A percentile compares a stretch with the other conserved stretches of the same genome.
These are phyloP conservation scores for Pristionchus arcanus DNA, from an alignment of 2,888 invertebrate species.

Conservation along the genomic window DNA sequence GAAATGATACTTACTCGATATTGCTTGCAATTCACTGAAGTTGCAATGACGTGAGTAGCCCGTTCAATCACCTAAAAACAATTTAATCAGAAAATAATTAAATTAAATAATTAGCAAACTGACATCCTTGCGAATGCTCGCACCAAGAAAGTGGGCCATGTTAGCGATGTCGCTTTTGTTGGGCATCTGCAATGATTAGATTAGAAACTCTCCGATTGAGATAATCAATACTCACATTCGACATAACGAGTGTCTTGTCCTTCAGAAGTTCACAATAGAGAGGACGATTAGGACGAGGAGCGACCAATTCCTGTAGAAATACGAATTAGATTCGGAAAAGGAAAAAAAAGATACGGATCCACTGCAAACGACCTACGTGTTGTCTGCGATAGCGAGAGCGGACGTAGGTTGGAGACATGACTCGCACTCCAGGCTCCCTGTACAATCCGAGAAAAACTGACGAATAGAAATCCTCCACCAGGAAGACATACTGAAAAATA, in stretches of 20 bases:
- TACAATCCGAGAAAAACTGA: not conserved
- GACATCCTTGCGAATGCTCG: conserved; percentile 50
- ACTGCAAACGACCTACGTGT: not conserved
- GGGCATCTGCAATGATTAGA: conserved; percentile 10
- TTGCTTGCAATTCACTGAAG: conserved; percentile 47
- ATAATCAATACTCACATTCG: not conserved
- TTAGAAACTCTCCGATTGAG: not conserved
- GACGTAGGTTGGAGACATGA: conserved; percentile 52
- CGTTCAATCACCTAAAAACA: conserved; percentile 36
- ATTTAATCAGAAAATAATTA: not conserved
- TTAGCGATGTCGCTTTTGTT: conserved; percentile 44
- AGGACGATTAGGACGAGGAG: conserved; percentile 57
- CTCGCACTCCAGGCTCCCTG: not conserved
- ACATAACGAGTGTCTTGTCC: conserved; percentile 38
- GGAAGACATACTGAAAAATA: conserved; percentile 47
- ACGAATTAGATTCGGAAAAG: not conserved
- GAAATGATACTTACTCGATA: conserved; percentile 33
- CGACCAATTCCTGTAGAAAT: conserved; percentile 55
- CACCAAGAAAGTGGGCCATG: conserved; percentile 49
- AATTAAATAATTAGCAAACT: not conserved
- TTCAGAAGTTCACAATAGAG: conserved; percentile 57
- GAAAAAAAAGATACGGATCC: too few relatives aligned
- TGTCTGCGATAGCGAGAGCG: conserved; percentile 52
- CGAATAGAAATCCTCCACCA: conserved; percentile 39
- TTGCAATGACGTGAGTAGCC: conserved; percentile 45